Percentiles rank a stretch among this genome's conserved stretches.
These are phyloP conservation scores for Anguilla obscura DNA, from an alignment of 2,797 vertebrate species.

Conservation along the genomic window DNA sequence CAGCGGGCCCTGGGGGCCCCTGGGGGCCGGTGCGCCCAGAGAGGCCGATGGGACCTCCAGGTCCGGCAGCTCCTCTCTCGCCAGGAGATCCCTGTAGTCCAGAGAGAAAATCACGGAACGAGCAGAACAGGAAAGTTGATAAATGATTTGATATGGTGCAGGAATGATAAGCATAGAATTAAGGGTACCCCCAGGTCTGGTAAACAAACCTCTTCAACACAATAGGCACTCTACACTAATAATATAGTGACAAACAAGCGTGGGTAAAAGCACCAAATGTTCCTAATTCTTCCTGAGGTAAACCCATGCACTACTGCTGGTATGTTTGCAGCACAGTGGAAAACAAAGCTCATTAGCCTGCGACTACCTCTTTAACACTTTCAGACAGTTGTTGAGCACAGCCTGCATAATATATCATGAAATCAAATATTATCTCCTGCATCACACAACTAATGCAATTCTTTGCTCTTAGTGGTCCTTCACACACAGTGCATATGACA, in stretches of 20 bases:
- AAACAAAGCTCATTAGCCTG: neutral
- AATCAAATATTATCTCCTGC: neutral
- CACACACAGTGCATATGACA: neutral
- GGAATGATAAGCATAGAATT: slow-evolving; percentile 15
- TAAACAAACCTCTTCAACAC: neutral
- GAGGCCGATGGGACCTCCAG: slow-evolving; percentile 90
- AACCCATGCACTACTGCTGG: neutral
- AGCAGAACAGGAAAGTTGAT: slow-evolving; percentile 21
- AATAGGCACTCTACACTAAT: slow-evolving; percentile 1
- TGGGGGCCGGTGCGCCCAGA: slow-evolving; percentile 93
- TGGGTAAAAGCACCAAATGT: neutral
- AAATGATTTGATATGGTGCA: neutral
- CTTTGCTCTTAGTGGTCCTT: neutral
- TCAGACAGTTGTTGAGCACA: neutral
- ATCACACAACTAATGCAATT: neutral
- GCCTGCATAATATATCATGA: neutral
- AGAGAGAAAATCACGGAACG: slow-evolving; percentile 17
- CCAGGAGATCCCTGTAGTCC: slow-evolving; percentile 87
- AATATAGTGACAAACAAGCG: neutral
- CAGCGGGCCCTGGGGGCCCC: slow-evolving; percentile 92
- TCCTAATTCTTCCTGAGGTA: neutral
- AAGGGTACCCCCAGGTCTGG: neutral
- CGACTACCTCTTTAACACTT: neutral
- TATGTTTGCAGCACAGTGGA: neutral
- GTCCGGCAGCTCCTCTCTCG: slow-evolving; percentile 89